phyloP scores from a whole-genome alignment of 1,140 invertebrate species.

The Heliothis virescens region DNA sequence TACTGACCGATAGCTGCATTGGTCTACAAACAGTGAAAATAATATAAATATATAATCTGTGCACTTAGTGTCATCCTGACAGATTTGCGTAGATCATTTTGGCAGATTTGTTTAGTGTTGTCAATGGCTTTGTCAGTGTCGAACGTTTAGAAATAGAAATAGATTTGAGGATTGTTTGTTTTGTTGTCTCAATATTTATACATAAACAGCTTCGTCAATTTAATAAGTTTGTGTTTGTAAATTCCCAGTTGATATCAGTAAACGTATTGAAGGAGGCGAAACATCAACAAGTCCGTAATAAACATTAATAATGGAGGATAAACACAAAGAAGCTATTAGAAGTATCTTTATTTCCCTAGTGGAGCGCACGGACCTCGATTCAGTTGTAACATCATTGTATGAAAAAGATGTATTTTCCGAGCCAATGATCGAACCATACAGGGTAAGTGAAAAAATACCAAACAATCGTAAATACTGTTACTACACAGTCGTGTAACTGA shows the following conservation, averaged over 20 bases:
- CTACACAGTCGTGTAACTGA: no score
- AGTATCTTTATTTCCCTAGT: slow-evolving; percentile 78
- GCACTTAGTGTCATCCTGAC: no score
- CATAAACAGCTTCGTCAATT: no score
- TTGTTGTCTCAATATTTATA: neutral
- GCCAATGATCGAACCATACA: slow-evolving; percentile 80
- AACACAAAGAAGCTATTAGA: slow-evolving; percentile 75
- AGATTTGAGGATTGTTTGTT: no score
- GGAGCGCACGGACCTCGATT: slow-evolving; percentile 78
- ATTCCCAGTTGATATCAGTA: neutral
- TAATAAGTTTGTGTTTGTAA: neutral
- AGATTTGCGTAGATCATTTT: no score
- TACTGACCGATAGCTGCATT: no score
- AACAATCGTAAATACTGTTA: neutral
- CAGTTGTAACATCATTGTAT: slow-evolving; percentile 73
- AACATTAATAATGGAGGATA: slow-evolving; percentile 84
- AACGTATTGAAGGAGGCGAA: neutral
- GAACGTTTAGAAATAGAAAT: no score
- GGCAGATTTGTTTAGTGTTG: no score
- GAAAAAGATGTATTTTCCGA: slow-evolving; percentile 83
- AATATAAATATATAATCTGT: no score
- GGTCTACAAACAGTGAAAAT: no score
- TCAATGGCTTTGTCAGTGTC: no score
- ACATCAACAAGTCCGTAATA: neutral
- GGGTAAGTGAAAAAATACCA: slow-evolving; percentile 60